A percentile compares a stretch with the other conserved stretches of the same genome.
Conservation (phyloP, 2,113 vertebrate species). For the Megaceryle maxima region DNA sequence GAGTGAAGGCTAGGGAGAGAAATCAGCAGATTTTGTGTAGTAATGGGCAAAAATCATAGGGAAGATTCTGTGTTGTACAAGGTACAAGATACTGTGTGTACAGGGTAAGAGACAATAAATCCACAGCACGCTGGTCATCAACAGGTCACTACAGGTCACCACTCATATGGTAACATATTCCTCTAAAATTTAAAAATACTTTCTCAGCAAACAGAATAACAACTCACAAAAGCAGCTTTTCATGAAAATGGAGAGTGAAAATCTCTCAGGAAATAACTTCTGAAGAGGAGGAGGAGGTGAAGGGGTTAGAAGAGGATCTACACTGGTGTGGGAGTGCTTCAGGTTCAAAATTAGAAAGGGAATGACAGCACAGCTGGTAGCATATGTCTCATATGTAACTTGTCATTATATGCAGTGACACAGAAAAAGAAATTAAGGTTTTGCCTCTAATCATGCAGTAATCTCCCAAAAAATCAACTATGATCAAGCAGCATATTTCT, state of each 20-base stretch:
- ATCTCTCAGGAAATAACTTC: constrained; percentile 16
- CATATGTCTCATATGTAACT: constrained; percentile 41
- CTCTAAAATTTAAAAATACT: neutral
- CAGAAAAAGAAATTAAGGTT: constrained; percentile 45
- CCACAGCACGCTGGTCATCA: neutral
- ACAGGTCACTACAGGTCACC: neutral
- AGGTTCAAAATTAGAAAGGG: constrained; percentile 59
- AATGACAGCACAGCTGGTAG: constrained; percentile 58
- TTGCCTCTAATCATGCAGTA: constrained; percentile 39
- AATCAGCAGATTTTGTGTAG: neutral
- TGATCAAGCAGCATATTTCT: neutral
- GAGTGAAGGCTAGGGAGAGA: neutral
- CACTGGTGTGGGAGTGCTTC: constrained; percentile 15
- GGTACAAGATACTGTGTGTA: neutral
- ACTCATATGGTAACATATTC: neutral
- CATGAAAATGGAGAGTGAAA: neutral
- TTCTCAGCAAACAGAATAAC: neutral
- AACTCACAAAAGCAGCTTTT: neutral
- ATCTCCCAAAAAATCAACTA: constrained; percentile 2
- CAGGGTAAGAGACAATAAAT: neutral
- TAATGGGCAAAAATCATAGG: neutral
- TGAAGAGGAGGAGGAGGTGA: constrained; percentile 3
- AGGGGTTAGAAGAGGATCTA: constrained; percentile 24
- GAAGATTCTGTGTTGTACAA: neutral
- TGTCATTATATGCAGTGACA: constrained; percentile 36